Evolutionary conservation across 2,113 vertebrate genomes (phyloP).

Genomic region (Tiliqua scincoides): DNA sequence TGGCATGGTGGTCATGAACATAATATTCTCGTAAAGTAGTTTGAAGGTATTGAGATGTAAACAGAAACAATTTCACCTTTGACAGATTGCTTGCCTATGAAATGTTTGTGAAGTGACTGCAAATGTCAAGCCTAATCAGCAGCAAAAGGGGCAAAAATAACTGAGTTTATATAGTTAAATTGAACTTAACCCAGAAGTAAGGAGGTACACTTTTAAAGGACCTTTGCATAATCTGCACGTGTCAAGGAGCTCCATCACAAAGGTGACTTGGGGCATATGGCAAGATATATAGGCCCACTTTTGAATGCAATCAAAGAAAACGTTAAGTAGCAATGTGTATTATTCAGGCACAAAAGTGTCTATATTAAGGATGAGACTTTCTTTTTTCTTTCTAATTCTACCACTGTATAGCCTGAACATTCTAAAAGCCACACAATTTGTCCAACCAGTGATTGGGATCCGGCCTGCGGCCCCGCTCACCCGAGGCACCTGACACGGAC

Average conservation of each 20-base stretch:
- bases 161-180: constrained; percentile 18
- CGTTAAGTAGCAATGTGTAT: not conserved
- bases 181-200: not conserved
- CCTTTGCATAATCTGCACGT: not conserved
- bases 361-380: too few species aligned
- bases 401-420: too few species aligned
- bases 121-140: not conserved
- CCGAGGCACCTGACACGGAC: too few species aligned
- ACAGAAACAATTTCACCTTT: not conserved
- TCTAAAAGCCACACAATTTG: too few species aligned
- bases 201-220: not conserved
- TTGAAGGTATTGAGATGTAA: not conserved
- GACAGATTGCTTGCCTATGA: not conserved
- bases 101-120: not conserved
- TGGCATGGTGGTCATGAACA: not conserved
- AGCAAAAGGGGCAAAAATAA: not conserved
- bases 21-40: not conserved
- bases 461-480: too few species aligned
- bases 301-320: not conserved
- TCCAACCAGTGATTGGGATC: too few species aligned
- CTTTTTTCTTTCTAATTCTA: too few species aligned
- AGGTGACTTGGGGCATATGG: not conserved
- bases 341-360: too few species aligned
- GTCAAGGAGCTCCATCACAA: not conserved
- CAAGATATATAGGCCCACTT: not conserved